Evolutionary conservation across 2,797 vertebrate genomes (phyloP).

Genomic region (Sebastiscus tertius): DNA sequence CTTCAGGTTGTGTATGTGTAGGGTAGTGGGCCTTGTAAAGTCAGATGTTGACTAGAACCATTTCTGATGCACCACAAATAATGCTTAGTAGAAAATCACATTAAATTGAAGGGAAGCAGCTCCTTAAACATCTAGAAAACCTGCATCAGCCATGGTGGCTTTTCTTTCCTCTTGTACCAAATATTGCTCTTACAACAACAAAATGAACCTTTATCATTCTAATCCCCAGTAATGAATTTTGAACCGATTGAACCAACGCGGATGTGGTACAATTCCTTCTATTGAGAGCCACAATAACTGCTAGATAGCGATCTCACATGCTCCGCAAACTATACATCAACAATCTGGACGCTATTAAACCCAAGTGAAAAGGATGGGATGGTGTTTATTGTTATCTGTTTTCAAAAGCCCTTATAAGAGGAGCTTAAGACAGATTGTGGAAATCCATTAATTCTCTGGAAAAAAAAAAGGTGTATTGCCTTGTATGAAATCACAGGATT

Average conservation of each 20-base stretch:
- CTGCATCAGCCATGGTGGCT: background rate
- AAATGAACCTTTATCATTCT: conserved; percentile 87
- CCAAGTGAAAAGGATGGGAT: conserved; percentile 77
- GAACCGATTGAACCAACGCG: conserved; percentile 83
- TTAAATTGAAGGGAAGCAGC: background rate
- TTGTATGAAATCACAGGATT: conserved; percentile 91
- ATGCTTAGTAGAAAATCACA: background rate
- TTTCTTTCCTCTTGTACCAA: conserved; percentile 66
- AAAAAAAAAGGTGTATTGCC: conserved; percentile 87
- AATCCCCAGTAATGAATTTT: conserved; percentile 92
- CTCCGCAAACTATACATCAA: conserved; percentile 84
- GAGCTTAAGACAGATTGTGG: conserved; percentile 90
- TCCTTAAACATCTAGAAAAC: conserved; percentile 4
- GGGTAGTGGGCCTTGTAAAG: background rate
- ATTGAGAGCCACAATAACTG: conserved; percentile 81
- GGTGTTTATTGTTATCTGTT: conserved; percentile 89
- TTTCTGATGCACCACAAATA: background rate
- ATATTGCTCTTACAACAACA: conserved; percentile 82
- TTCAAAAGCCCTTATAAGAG: conserved; percentile 89
- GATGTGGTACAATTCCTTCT: conserved; percentile 77
- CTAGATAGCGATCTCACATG: conserved; percentile 82
- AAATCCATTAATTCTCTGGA: conserved; percentile 97
- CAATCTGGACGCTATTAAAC: conserved; percentile 86
- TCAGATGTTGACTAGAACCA: background rate
- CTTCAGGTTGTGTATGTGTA: background rate